Evolutionary conservation across 2,797 vertebrate genomes (phyloP), one percentile per base, ranked within the genome.

Genomic region (Varecia variegata): DNA sequence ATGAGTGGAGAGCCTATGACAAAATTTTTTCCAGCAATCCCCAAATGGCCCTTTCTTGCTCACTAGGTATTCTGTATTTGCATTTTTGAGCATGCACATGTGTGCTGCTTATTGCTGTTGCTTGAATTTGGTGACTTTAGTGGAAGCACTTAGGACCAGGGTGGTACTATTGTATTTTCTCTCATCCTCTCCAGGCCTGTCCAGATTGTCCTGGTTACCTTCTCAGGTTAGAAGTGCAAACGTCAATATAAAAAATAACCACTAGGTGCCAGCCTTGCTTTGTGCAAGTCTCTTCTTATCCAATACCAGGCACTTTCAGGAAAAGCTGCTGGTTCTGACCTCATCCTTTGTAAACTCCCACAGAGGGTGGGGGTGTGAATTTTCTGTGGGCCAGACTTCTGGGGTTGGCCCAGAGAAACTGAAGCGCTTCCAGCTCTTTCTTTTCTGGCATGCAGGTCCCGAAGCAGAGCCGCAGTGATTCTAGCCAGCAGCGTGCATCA

Each of bases 211-310:
- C 50, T 27, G 1, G 32, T 68, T 74, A 35, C 32, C 50, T 84
- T 77, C 9, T 45, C 2, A 0, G n/a, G 1, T 80, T 67, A 62
- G 50, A 68, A 80, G 17, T 30, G 71, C 52, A n/a, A 13, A 50
- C 0, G 0, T 86, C 87, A 88, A 50, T 97, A 82, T 84, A 13
- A 35, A 4, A 77, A 40, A 4, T 1, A 82, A 52, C 97, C 98
- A 97, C 93, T 2, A 52, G 97, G 94, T 97, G 98, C 50, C 98
- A 98, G 2, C 1, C 47, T 94, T 97, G 95, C 95, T 86, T 81
- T 67, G 18, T 84, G 80, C 58, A 95, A 77, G 76, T 86, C 93
- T 79, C 71, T n/a, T 86, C 23, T 50, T n/a, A 35, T 9, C 8
- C 0, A 7, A 5, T 32, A 10, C 27, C 3, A 1, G 82, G 4